phyloP scores from a whole-genome alignment of 2,888 invertebrate species.

The Leptopterna dolabrata region DNA sequence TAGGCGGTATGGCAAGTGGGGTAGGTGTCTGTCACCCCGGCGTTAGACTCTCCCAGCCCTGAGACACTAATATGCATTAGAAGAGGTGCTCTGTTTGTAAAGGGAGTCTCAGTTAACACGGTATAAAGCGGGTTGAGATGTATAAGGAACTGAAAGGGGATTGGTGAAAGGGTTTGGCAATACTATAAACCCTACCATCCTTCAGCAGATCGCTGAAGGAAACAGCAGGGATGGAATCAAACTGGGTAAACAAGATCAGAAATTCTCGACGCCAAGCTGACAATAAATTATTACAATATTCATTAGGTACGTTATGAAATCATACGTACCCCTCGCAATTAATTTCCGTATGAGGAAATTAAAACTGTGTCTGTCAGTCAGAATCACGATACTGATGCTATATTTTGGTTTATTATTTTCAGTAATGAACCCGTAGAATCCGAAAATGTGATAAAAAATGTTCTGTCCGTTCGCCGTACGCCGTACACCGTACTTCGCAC shows the following conservation, averaged over 20 bases:
- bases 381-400: too few species aligned
- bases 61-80: constrained; percentile 54
- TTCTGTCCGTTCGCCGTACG: too few species aligned
- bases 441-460: too few species aligned
- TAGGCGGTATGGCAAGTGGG: constrained; percentile 8
- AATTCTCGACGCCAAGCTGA: too few species aligned
- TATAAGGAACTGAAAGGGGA: not conserved
- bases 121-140: constrained; percentile 11
- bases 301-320: too few species aligned
- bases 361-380: too few species aligned
- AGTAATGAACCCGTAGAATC: too few species aligned
- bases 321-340: too few species aligned
- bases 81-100: constrained; percentile 43
- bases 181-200: not conserved
- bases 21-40: constrained; percentile 12
- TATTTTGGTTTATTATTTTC: too few species aligned
- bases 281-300: too few species aligned
- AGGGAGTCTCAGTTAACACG: constrained; percentile 30
- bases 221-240: not conserved
- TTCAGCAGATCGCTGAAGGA: not conserved
- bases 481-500: too few species aligned
- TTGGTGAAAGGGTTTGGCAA: not conserved
- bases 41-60: not conserved
- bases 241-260: constrained; percentile 1
- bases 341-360: too few species aligned